Base-by-base conservation (phyloP, 2,888 invertebrate species). In the Coecobrya sp. region DNA sequence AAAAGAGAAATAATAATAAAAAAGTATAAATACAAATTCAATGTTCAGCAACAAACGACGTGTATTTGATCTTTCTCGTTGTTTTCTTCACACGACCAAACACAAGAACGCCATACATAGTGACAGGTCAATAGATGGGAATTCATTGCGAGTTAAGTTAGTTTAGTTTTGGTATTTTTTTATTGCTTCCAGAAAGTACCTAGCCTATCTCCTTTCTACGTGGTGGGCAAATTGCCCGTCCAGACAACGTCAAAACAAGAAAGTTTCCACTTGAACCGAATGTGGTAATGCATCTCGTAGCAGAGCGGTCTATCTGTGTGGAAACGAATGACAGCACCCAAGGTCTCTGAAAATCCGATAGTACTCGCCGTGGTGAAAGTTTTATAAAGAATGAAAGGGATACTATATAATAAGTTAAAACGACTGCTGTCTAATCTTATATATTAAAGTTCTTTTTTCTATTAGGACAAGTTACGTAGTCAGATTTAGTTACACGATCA, bases 211-310 rank as follows among this genome's bases (percentile, higher is more conserved):
- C 42, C 7, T n/a, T 7, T 82, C 81, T 91, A 91, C 86, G 91
- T 91, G 22, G 81, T 91, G 68, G 91, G 91, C 68, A 91, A 91
- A 91, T 91, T 91, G 81, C 91, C 86, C 55, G 49, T 49, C n/a
- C 79, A 79, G 42, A 91, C 91, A 52, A 86, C 62, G n/a, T 62
- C 59, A 76, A 76, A 68, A 59, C 62, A 89, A 68, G 84, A 86
- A 52, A 86, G 86, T 79, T 73, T 90, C 59, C 89, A 90, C 82
- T 93, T 93, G 90, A 93, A 93, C 22, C 92, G 79, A 70, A 93
- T 93, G 79, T 93, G 92, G 52, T 90, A 89, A 79, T 82, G 86
- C 92, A 93, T 93, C 70, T 93, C 91, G 91, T 91, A 86, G 49
- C 91, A 79, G 86, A 91, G 91, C 49, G 79, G 86, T 68, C 55